Evolutionary conservation across 2,113 vertebrate species (phyloP).

Genomic region (Hemibates koningsi): DNA sequence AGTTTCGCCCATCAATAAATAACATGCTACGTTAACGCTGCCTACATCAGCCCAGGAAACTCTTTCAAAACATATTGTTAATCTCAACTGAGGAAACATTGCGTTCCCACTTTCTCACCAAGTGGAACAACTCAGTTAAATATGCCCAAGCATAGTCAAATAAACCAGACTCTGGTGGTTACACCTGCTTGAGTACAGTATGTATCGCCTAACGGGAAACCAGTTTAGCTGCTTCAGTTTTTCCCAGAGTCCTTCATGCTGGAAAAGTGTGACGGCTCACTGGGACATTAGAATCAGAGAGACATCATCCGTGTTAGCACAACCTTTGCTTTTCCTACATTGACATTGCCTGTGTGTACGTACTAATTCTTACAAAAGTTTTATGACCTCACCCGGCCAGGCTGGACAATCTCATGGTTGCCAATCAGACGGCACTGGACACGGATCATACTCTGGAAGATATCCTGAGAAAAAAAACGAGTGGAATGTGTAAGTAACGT

Average conservation of each 20-base stretch:
- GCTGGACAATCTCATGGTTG: constrained; percentile 91
- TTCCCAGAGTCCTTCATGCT: neutral
- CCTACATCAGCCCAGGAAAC: neutral
- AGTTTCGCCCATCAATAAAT: neutral
- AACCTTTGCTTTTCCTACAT: neutral
- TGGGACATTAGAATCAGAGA: neutral
- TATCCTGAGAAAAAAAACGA: constrained; percentile 77
- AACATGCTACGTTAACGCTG: neutral
- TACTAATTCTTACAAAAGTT: neutral
- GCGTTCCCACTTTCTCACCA: neutral
- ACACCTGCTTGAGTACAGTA: neutral
- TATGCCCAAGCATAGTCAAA: neutral
- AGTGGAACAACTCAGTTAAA: neutral
- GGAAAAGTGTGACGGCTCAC: neutral
- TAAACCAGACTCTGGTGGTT: neutral
- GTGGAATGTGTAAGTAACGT: neutral
- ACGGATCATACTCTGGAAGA: constrained; percentile 95
- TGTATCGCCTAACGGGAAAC: neutral
- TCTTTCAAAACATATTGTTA: neutral
- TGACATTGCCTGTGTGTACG: neutral
- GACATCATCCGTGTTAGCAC: neutral
- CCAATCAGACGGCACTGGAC: constrained; percentile 90
- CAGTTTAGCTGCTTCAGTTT: neutral
- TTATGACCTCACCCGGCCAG: constrained; percentile 79
- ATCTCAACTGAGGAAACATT: neutral